Conservation (phyloP, 2,888 invertebrate species). For the Xestoiulus laeticollis region DNA sequence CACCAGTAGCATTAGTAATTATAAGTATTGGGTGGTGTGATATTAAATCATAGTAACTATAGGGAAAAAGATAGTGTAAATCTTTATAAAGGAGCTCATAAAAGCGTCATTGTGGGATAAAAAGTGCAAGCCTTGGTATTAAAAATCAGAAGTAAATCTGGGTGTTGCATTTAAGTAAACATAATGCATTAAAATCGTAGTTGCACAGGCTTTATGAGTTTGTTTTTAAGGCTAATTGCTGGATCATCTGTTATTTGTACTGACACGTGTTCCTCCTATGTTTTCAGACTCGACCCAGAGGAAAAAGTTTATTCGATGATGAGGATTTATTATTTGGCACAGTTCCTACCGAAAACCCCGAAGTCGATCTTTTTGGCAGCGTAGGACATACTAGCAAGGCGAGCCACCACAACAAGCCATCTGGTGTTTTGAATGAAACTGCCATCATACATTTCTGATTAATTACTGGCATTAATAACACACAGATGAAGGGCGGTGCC, state of each 20-base stretch:
- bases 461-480: conserved; percentile 34
- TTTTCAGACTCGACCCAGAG: conserved; percentile 52
- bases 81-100: no score
- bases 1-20: no score
- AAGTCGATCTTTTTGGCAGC: conserved; percentile 61
- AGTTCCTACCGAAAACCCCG: conserved; percentile 58
- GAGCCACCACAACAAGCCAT: conserved; percentile 12
- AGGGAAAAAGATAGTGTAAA: no score
- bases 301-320: conserved; percentile 60
- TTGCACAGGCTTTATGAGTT: background rate
- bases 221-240: conserved; percentile 7
- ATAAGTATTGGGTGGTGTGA: no score
- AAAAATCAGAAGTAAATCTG: background rate
- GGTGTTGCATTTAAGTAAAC: background rate
- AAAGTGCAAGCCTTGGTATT: no score
- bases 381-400: conserved; percentile 40
- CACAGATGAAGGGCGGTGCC: conserved; percentile 23
- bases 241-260: background rate
- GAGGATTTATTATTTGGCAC: conserved; percentile 61
- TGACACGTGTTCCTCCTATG: background rate
- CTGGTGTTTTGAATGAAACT: conserved; percentile 18
- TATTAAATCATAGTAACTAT: no score
- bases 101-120: no score
- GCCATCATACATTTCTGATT: background rate
- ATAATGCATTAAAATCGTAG: background rate